Base-by-base conservation (phyloP, 2,888 invertebrate species). In the Phlogophora meticulosa region DNA sequence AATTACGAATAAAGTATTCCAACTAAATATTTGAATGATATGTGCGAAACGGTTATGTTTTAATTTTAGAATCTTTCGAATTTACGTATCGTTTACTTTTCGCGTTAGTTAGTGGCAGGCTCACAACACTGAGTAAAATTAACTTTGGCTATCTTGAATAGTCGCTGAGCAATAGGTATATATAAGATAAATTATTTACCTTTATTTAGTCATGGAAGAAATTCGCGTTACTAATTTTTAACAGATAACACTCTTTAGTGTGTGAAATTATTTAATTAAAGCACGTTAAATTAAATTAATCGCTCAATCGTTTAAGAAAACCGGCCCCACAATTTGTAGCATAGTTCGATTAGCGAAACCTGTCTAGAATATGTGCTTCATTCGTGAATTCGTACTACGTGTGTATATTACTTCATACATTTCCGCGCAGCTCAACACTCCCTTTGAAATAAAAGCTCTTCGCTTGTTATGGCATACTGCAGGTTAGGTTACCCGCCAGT, bases 321-420 rank as follows among this genome's bases (percentile, higher is more conserved):
- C 53, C 45, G 59, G 52, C 55, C 7, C 48, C 51, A 49, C 57
- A 72, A 75, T 75, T 78, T 75, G 67, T 59, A 65, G 42, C 22
- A 51, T 48, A 67, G 52, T 64, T 58, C 62, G 52, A 63, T 78
- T 58, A 70, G 38, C 45, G 75, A 62, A 69, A 78, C 78, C 78
- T 76, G 81, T 66, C 69, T 65, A 58, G 78, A 75, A 81, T 81
- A 55, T 70, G 51, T 64, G 57, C 48, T 43, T 51, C 48, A 10
- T 67, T 63, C 53, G 73, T 73, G 68, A 49, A 45, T 61, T 67
- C 62, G 61, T 71, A 70, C 65, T 81, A 83, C 81, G 78, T 83
- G 78, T 60, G 71, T 64, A 63, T 66, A 72, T 81, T 80, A 63
- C 57, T 66, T 59, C 53, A 59, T 66, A 59, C 15, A 52, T 80